Base-by-base conservation (phyloP, 1,140 invertebrate genomes). In the Trachymyrmex cornetzi region DNA sequence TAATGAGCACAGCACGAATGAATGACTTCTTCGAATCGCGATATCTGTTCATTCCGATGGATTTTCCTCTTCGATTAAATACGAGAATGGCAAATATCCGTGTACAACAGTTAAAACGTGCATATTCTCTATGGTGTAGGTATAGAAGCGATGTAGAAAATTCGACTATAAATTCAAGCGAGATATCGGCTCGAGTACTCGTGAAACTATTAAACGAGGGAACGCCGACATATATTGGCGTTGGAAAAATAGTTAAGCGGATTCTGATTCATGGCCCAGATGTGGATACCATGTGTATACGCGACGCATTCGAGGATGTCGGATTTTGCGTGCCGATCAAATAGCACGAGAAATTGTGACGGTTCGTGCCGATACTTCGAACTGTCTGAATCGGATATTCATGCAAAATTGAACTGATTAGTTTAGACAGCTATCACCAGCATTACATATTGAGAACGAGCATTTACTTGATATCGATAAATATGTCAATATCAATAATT, bases 261-360 rank as follows among this genome's bases (percentile, higher is more conserved):
- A 67, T 71, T 57, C 57, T 55, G 48, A 81, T 71, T 80, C 63
- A 80, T 24, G 14, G 27, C 27, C n/a, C 30, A n/a, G 48, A 80
- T 69, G n/a, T 69, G n/a, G 0, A 9, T 53, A 50, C 61, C 27
- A 66, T 16, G 7, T 53, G 14, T 34, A 50, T 30, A 30, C 30
- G 30, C 7, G 34, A 1, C 34, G 34, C n/a, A 24, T 57, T 71
- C 34, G 14, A 81, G 48, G n/a, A 69, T 53, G 48, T 22, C 44
- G 1, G 9, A 27, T 66, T 66, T 67, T 22, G 27, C 44, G 14
- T 34, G 44, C 44, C n/a, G n/a, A 80, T 69, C 63, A 69, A 69
- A 67, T 19, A 27, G 19, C 34, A 16, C 12, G 44, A 79, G 61
- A 80, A 80, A 67, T 79, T 79, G 53, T 3, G 14, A 12, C 16